Conservation (phyloP, 2,888 invertebrate genomes). For the Drosophila trichaetosa region DNA sequence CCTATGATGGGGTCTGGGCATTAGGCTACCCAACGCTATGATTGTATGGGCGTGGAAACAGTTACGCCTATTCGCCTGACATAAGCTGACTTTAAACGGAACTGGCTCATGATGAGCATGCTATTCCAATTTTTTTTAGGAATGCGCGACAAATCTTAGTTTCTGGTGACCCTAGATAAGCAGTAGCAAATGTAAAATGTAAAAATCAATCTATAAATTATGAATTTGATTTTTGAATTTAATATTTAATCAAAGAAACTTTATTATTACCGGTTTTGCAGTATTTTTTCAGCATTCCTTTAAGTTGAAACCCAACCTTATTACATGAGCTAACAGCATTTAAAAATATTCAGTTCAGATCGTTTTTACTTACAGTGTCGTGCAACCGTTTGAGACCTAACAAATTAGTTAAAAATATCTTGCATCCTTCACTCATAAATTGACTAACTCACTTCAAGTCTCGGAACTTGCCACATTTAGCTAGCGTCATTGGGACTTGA, state of each 20-base stretch:
- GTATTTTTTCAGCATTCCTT: neutral
- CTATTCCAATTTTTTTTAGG: neutral
- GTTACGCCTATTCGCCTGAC: slow-evolving; percentile 40
- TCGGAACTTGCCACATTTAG: neutral
- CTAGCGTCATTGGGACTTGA: neutral
- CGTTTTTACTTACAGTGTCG: neutral
- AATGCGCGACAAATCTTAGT: neutral
- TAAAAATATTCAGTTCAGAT: neutral
- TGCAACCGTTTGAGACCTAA: neutral
- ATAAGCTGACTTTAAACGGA: slow-evolving; percentile 9
- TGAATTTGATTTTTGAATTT: neutral
- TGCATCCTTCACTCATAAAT: neutral
- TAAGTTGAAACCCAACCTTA: neutral
- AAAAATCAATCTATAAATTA: neutral
- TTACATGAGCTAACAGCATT: neutral
- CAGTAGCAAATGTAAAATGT: neutral
- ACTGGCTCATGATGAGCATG: neutral
- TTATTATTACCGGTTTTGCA: neutral
- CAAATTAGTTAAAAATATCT: neutral
- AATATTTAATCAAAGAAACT: neutral
- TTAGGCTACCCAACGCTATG: neutral
- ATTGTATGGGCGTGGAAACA: slow-evolving; percentile 32
- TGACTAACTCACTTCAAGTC: neutral
- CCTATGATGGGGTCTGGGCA: neutral
- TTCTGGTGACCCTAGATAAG: neutral